Base-by-base conservation (phyloP, 2,888 invertebrate genomes). In the Actias luna region DNA sequence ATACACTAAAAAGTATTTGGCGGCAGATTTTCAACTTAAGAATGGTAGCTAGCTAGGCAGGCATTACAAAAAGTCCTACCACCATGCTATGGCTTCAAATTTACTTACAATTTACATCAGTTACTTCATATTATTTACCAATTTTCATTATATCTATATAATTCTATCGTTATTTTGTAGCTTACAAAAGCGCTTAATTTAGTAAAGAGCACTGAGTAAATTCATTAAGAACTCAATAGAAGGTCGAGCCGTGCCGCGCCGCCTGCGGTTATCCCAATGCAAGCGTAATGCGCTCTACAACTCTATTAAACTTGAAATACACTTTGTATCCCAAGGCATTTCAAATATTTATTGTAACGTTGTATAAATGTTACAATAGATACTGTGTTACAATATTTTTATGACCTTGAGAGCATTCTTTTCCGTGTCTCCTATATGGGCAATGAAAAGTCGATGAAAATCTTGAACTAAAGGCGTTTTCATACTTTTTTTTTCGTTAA, bases 291-390 rank as follows among this genome's bases (percentile, higher is more conserved):
- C 75, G 69, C 67, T 65, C 65, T 68, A 68, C 67, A 78, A 84
- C 78, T 85, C 78, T 75, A 85, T 85, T 84, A 79, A 80, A 83
- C 74, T 84, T 80, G 75, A 77, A 77, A 78, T 78, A 73, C 72
- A 65, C 70, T 72, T 63, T 66, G 65, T 66, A 68, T 65, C 67
- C 67, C 68, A 66, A 62, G 63, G 57, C 59, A 71, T 65, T 73
- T 69, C 68, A 70, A 68, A 72, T 65, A 76, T 72, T 75, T 68
- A 68, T 73, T 67, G 59, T 69, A 75, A 61, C 59, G 58, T 60
- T 59, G 33, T 61, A 62, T 59, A 42, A 58, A 55, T 7, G 7
- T 18, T 29, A 55, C 55, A 55, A 29, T 16, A 16, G 7, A 29
- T 61, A 18, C 18, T 10, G 46, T 18, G 25, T 62, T 31, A 29